A percentile compares a stretch with the other conserved stretches of the same genome.
Conservation (phyloP, 2,797 vertebrate species). For the Crenichthys baileyi region DNA sequence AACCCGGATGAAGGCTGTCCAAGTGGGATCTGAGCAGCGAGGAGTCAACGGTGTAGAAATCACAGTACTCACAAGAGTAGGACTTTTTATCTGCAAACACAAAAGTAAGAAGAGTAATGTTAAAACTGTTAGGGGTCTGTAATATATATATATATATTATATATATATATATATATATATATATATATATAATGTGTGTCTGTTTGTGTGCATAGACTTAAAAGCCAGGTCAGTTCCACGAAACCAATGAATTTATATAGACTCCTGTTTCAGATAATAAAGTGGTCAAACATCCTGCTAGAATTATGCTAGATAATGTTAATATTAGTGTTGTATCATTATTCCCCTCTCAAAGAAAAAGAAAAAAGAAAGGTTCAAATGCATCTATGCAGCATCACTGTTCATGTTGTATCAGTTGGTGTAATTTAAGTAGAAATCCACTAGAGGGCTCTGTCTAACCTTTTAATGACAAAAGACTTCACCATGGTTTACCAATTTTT, state of each 20-base stretch:
- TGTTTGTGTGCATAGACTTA: neutral
- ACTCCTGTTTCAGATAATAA: neutral
- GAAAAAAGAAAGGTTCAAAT: neutral
- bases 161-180: too few species aligned
- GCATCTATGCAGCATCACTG: neutral
- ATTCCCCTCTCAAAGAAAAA: neutral
- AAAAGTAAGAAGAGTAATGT: conserved; percentile 22
- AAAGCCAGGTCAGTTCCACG: neutral
- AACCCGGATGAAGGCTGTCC: conserved; percentile 68
- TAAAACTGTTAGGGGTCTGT: neutral
- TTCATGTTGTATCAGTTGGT: conserved; percentile 4
- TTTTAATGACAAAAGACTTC: conserved; percentile 1
- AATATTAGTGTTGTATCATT: neutral
- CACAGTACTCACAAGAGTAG: conserved; percentile 83
- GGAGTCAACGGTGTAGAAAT: conserved; percentile 80
- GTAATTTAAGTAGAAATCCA: conserved; percentile 48
- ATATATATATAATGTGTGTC: too few species aligned
- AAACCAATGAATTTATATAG: neutral
- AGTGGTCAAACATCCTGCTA: neutral
- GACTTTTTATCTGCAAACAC: conserved; percentile 83
- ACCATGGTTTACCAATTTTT: neutral
- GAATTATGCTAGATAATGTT: too few species aligned
- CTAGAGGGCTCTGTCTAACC: conserved; percentile 72
- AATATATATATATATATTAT: neutral
- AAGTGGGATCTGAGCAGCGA: conserved; percentile 77